A percentile compares a stretch with the other conserved stretches of the same genome.
Evolutionary conservation across 1,140 invertebrate genomes (phyloP).

Genomic region (Drosophila ogumai): DNA sequence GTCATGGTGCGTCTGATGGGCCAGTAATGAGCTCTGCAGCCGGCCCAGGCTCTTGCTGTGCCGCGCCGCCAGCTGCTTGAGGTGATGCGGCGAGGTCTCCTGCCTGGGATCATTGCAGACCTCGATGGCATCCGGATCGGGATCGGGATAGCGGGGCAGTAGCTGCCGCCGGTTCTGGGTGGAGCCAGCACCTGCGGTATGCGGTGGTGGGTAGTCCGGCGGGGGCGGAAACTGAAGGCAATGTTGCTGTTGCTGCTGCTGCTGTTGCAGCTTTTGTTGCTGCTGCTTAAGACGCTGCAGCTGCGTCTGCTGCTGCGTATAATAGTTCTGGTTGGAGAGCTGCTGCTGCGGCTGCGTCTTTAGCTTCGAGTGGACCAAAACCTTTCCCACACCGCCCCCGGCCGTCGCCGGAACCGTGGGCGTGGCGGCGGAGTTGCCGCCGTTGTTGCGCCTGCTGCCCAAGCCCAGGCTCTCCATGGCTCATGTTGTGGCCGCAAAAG

Average conservation of each 20-base stretch:
- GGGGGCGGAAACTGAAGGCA: constrained; percentile 75
- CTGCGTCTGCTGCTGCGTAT: constrained; percentile 79
- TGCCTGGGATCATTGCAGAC: constrained; percentile 66
- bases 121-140: constrained; percentile 81
- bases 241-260: constrained; percentile 26
- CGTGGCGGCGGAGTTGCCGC: constrained; percentile 26
- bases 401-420: constrained; percentile 31
- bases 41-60: constrained; percentile 64
- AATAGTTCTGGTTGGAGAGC: constrained; percentile 77
- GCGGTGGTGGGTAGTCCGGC: constrained; percentile 72
- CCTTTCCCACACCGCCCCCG: constrained; percentile 37
- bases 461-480: constrained; percentile 82
- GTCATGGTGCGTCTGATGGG: constrained; percentile 73
- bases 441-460: constrained; percentile 76
- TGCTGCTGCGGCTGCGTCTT: constrained; percentile 51
- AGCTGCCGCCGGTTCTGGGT: constrained; percentile 25
- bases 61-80: constrained; percentile 56
- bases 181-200: neutral
- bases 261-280: constrained; percentile 58
- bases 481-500: constrained; percentile 65
- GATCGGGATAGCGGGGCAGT: constrained; percentile 73
- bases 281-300: constrained; percentile 71
- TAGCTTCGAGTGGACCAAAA: constrained; percentile 53
- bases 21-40: constrained; percentile 28
- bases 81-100: constrained; percentile 50